phyloP scores from a whole-genome alignment of 1,140 invertebrate species.

The Belonocnema kinseyi region DNA sequence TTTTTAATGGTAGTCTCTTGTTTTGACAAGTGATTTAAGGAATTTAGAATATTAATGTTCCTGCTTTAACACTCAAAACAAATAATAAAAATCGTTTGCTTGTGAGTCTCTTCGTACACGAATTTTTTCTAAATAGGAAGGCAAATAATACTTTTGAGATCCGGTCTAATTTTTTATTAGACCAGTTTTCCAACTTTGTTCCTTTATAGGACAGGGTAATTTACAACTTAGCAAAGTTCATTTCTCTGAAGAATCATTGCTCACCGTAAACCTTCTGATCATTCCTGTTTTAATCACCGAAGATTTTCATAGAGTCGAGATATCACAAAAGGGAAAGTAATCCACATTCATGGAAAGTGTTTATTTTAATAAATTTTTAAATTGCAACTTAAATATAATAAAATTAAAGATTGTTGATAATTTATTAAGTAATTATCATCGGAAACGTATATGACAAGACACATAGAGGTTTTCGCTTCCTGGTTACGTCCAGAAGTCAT shows the following conservation, averaged over 20 bases:
- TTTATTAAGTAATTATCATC: no score
- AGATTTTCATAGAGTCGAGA: neutral
- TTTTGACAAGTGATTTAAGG: neutral
- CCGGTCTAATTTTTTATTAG: neutral
- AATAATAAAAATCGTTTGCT: conserved; percentile 10
- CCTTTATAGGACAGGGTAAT: conserved; percentile 10
- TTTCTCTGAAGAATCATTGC: neutral
- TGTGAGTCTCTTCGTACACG: neutral
- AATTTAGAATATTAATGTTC: neutral
- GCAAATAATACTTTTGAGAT: conserved; percentile 6
- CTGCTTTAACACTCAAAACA: conserved; percentile 1
- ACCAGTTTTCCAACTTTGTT: conserved; percentile 6
- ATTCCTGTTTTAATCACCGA: neutral
- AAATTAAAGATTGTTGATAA: no score
- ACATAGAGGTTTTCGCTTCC: conserved; percentile 1
- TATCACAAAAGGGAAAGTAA: neutral
- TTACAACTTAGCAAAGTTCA: neutral
- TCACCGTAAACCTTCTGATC: neutral
- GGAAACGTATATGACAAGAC: neutral
- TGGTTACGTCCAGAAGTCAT: conserved; percentile 9
- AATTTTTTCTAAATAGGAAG: neutral
- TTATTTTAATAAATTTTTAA: no score
- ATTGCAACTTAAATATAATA: no score
- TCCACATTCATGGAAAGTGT: no score
- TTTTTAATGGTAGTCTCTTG: neutral